These are phyloP conservation scores for Rutilus rutilus DNA, from an alignment of 2,113 vertebrate genomes.

Conservation along the genomic window DNA sequence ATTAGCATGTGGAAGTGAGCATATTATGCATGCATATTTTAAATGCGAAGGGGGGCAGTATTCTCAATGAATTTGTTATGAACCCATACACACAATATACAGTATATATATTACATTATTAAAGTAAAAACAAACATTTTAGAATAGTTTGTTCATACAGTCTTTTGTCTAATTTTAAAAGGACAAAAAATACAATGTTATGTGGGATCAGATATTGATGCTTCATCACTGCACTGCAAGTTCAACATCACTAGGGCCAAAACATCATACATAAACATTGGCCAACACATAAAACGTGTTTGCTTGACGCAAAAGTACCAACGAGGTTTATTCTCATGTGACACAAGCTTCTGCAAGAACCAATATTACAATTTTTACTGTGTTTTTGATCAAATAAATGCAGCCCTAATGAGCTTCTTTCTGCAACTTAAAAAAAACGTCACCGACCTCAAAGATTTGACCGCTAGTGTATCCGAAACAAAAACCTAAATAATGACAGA, in stretches of 20 bases:
- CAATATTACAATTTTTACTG: background rate
- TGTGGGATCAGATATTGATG: background rate
- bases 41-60: background rate
- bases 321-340: background rate
- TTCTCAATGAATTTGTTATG: background rate
- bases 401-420: no score
- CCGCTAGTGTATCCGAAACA: background rate
- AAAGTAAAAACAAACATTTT: constrained; percentile 2
- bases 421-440: background rate
- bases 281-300: background rate
- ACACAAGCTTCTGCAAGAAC: background rate
- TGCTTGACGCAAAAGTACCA: background rate
- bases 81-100: background rate
- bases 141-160: background rate
- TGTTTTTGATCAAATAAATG: background rate
- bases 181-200: background rate
- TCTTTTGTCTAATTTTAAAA: no score
- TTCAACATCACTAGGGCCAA: background rate
- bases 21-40: background rate
- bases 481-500: background rate
- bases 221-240: background rate
- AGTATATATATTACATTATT: constrained; percentile 1
- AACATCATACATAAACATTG: background rate
- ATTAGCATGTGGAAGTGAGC: constrained; percentile 33
- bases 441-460: background rate